Evolutionary conservation across 2,113 vertebrate genomes (phyloP).

Genomic region (Litocranius walleri): DNA sequence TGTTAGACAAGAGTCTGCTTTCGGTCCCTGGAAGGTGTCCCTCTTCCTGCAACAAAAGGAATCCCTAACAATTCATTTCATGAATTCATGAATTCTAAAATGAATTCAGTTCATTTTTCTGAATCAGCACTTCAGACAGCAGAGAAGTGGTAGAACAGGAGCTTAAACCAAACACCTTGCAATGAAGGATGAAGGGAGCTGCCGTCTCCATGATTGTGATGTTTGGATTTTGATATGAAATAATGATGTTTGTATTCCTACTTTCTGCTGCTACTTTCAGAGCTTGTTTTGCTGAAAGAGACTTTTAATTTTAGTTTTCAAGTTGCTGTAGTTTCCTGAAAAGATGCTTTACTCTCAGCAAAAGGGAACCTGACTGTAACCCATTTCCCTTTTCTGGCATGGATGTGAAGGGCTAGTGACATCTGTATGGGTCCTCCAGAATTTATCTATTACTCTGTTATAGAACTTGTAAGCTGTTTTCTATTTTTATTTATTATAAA

Average conservation of each 20-base stretch:
- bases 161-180: background rate
- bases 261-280: constrained; percentile 35
- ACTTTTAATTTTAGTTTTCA: constrained; percentile 27
- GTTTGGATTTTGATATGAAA: constrained; percentile 22
- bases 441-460: background rate
- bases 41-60: background rate
- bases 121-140: background rate
- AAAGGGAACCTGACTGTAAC: background rate
- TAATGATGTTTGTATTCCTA: background rate
- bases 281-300: constrained; percentile 21
- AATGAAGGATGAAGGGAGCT: background rate
- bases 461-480: background rate
- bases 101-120: background rate
- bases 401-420: constrained; percentile 3
- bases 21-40: background rate
- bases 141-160: background rate
- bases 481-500: background rate
- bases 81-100: too few relatives aligned
- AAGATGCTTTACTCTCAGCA: constrained; percentile 36
- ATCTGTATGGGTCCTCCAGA: background rate
- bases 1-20: background rate
- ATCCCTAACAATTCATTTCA: background rate
- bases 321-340: background rate
- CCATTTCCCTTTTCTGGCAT: constrained; percentile 26
- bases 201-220: background rate